Base-by-base conservation (phyloP, 2,113 vertebrate genomes). In the Abramis brama region DNA sequence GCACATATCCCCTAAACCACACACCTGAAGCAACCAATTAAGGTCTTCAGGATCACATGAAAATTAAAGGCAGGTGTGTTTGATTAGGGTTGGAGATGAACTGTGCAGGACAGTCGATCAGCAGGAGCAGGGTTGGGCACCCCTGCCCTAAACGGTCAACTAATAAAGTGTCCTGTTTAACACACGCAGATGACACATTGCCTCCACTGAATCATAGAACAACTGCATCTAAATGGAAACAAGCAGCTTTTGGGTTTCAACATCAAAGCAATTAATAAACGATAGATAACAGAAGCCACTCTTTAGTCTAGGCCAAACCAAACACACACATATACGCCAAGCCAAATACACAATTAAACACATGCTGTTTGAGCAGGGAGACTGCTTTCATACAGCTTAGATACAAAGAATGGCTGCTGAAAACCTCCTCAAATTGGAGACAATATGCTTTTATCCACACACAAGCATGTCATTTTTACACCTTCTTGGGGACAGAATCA, bases 291-390 rank as follows among this genome's bases (percentile, higher is more conserved):
- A 95, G 95, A 94, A 95, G 94, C 95, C 95, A 91, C 94, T 95
- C 94, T 94, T 92, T 92, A 89, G 90, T 90, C 90, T 88, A 92
- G 95, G 94, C 96, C 96, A 97, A 96, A 95, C 92, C 93, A 96
- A 96, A 96, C 94, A 80, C 78, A 39, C 45, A 70, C 9, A 45
- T 43, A 68, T 17, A 27, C 13, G 94, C 95, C 95, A 97, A 96
- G 95, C 92, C 93, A 96, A 96, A 96, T 93, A 95, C 94, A 94
- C 95, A 96, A 94, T 95, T 96, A 96, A 95, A 96, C 92, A 95
- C 93, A 95, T 92, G 93, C 92, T 90, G 86, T 4, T 89, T 87
- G 88, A 90, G 89, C 91, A 92, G 94, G 91, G 93, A 89, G 93
- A 93, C 92, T 92, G 91, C 92, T 93, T 93, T 91, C 91, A 90